Conservation (phyloP, 2,888 invertebrate species). For the Eupeodes latifasciatus region DNA sequence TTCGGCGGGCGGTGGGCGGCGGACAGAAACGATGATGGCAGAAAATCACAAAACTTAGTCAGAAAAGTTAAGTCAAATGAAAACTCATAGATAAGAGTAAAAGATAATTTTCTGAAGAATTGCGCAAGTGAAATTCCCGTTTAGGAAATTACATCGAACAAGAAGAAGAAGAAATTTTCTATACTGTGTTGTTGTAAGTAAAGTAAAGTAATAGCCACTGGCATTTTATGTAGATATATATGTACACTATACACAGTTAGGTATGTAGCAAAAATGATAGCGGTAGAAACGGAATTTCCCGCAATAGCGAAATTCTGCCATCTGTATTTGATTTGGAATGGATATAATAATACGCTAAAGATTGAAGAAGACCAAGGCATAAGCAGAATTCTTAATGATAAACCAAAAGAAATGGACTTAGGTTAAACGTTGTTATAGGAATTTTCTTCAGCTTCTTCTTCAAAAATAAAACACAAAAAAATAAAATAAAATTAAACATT, state of each 20-base stretch:
- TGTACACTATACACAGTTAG: too few relatives aligned
- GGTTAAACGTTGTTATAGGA: background rate
- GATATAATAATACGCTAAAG: background rate
- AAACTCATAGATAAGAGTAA: slow-evolving; percentile 68
- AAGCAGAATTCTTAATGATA: slow-evolving; percentile 41
- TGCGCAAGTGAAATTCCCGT: slow-evolving; percentile 63
- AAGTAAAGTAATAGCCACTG: slow-evolving; percentile 8
- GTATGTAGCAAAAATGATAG: background rate
- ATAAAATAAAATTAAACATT: background rate
- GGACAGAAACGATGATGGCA: slow-evolving; percentile 4
- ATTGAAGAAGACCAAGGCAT: slow-evolving; percentile 19
- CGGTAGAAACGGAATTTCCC: slow-evolving; percentile 25
- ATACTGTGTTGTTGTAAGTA: slow-evolving; percentile 24
- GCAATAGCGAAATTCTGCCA: slow-evolving; percentile 31
- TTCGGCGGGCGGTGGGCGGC: too few relatives aligned
- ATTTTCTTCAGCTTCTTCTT: background rate
- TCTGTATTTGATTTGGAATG: slow-evolving; percentile 53
- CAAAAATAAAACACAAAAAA: too few relatives aligned
- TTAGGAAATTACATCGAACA: slow-evolving; percentile 60
- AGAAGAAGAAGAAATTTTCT: slow-evolving; percentile 40
- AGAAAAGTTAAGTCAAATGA: slow-evolving; percentile 72
- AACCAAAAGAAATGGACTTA: slow-evolving; percentile 40
- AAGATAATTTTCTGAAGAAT: slow-evolving; percentile 70
- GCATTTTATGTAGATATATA: background rate
- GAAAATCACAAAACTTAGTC: slow-evolving; percentile 64